These are phyloP conservation scores for Prosapia bicincta DNA, from an alignment of 2,888 invertebrate species.

Conservation along the genomic window DNA sequence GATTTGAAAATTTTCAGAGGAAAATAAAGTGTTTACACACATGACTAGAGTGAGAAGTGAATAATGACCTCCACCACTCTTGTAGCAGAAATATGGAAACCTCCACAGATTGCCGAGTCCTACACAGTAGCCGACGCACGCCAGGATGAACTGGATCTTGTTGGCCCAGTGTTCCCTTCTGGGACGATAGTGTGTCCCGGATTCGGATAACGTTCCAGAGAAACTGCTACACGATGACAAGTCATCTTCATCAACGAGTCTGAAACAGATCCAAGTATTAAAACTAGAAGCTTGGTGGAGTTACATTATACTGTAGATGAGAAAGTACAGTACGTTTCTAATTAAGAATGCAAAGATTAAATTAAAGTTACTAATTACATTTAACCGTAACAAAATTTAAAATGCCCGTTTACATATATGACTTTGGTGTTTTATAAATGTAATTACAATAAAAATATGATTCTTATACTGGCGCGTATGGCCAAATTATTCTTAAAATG, in stretches of 20 bases:
- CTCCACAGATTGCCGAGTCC: conserved; percentile 89
- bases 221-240: conserved; percentile 71
- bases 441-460: too few species aligned
- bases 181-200: conserved; percentile 36
- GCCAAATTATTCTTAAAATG: too few species aligned
- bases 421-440: too few species aligned
- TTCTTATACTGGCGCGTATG: too few species aligned
- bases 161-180: conserved; percentile 81
- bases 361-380: too few species aligned
- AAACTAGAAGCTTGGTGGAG: too few species aligned
- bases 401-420: too few species aligned
- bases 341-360: too few species aligned
- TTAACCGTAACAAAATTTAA: too few species aligned
- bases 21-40: conserved; percentile 21
- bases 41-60: conserved; percentile 19
- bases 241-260: conserved; percentile 51
- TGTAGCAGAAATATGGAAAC: conserved; percentile 89
- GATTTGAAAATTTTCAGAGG: background rate
- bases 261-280: conserved; percentile 19
- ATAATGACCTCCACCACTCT: conserved; percentile 78
- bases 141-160: conserved; percentile 84
- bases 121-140: conserved; percentile 85
- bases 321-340: too few species aligned
- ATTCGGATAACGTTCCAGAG: conserved; percentile 39
- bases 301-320: too few species aligned